Percentiles rank a stretch among this genome's conserved stretches.
phyloP scores from a whole-genome alignment of 2,888 invertebrate species.

The Apantesis nais region DNA sequence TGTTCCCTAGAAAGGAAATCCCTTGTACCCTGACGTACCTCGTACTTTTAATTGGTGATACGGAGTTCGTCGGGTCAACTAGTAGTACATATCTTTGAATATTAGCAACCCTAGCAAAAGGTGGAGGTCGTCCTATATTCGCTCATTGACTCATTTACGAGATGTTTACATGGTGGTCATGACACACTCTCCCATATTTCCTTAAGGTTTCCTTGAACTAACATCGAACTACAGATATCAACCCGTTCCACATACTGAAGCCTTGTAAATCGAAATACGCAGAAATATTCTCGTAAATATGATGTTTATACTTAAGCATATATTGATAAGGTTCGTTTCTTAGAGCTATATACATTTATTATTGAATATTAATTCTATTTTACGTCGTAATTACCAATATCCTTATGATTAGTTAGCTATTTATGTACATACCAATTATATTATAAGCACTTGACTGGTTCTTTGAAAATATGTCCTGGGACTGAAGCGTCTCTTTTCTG shows the following conservation, averaged over 20 bases:
- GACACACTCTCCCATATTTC: constrained; percentile 19
- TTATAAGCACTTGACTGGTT: neutral
- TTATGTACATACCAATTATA: neutral
- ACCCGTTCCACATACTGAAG: constrained; percentile 31
- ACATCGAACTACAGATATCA: constrained; percentile 31
- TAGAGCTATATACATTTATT: neutral
- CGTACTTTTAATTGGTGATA: no score
- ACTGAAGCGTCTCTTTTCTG: neutral
- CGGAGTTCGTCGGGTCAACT: no score
- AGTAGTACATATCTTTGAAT: neutral
- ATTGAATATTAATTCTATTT: neutral
- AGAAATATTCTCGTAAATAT: constrained; percentile 27
- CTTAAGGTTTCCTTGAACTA: constrained; percentile 33
- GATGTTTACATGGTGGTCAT: constrained; percentile 11
- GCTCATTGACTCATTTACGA: constrained; percentile 40
- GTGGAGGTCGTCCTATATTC: constrained; percentile 34
- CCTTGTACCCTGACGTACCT: no score
- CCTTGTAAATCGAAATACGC: constrained; percentile 25
- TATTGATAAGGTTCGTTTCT: neutral
- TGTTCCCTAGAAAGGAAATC: no score
- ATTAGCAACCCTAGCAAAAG: constrained; percentile 29
- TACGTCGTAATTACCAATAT: neutral
- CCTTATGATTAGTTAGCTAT: neutral
- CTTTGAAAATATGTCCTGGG: neutral
- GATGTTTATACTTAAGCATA: constrained; percentile 1